Percentiles rank a stretch among this genome's conserved stretches.
Conservation (phyloP, 2,888 invertebrate species). For the Pegoplata infirma region DNA sequence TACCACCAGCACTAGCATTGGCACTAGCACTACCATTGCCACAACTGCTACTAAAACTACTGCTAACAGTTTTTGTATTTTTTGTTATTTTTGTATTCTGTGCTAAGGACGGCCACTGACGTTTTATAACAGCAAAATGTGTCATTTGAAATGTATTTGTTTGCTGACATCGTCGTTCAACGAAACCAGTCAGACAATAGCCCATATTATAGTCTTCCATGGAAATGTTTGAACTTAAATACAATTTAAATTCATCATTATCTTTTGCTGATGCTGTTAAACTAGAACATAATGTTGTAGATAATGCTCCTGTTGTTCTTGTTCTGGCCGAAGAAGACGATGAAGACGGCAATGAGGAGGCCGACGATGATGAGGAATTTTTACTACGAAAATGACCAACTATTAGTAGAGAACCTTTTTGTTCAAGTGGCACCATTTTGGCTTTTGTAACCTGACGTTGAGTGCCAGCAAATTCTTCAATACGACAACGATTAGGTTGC, state of each 20-base stretch:
- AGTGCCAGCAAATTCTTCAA: conserved; percentile 88
- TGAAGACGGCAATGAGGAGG: background rate
- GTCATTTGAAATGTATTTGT: conserved; percentile 90
- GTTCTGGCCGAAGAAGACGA: background rate
- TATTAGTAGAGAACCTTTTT: conserved; percentile 87
- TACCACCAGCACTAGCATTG: background rate
- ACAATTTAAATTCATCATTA: conserved; percentile 85
- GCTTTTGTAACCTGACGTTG: conserved; percentile 83
- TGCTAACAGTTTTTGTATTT: conserved; percentile 57
- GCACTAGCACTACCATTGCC: conserved; percentile 11
- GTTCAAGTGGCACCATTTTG: conserved; percentile 87
- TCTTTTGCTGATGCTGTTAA: conserved; percentile 50
- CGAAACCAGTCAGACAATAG: conserved; percentile 91
- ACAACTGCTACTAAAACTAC: conserved; percentile 45
- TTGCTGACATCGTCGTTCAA: conserved; percentile 88
- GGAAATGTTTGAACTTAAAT: conserved; percentile 90
- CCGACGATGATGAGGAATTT: conserved; percentile 36
- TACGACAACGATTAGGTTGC: conserved; percentile 89
- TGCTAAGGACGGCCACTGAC: conserved; percentile 80
- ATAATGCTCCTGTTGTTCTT: conserved; percentile 23
- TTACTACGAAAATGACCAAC: conserved; percentile 81
- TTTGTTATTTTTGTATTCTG: conserved; percentile 63
- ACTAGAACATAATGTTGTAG: too few relatives aligned
- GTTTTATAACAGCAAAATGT: conserved; percentile 91
- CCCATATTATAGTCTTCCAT: conserved; percentile 93